Conservation (phyloP, 2,797 vertebrate species). For the Hydrolagus colliei region DNA sequence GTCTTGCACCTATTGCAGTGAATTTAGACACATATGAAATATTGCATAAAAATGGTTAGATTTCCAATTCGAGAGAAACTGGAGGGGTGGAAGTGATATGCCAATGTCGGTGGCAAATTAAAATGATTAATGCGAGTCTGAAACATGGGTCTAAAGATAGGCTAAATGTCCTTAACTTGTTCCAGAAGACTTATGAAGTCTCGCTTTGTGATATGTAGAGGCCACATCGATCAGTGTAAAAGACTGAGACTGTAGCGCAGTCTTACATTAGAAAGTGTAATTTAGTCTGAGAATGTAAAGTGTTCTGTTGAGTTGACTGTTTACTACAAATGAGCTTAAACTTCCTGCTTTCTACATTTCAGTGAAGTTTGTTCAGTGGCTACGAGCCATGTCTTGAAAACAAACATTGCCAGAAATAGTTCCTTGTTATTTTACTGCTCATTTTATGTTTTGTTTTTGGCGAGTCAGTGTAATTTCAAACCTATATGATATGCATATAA, state of each 20-base stretch:
- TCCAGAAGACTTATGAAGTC: not conserved
- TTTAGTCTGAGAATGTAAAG: not conserved
- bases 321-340: conserved; percentile 1
- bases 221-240: not conserved
- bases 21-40: conserved; percentile 14
- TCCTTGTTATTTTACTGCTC: not conserved
- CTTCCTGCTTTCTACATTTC: not conserved
- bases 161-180: not conserved
- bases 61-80: conserved; percentile 1
- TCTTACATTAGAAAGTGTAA: not conserved
- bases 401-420: not conserved
- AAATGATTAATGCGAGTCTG: not conserved
- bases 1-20: conserved; percentile 25
- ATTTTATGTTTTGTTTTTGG: not conserved
- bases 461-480: not conserved
- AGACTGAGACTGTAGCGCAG: not conserved
- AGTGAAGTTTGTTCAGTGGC: not conserved
- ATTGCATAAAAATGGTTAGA: conserved; percentile 14
- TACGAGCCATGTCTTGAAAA: not conserved
- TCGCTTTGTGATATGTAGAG: not conserved
- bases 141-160: not conserved
- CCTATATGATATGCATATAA: not conserved
- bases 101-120: not conserved
- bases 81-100: no score
- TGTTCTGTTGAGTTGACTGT: not conserved